These are phyloP conservation scores for Rhimphoctona megacephalus DNA, from an alignment of 2,888 invertebrate species.

Conservation along the genomic window DNA sequence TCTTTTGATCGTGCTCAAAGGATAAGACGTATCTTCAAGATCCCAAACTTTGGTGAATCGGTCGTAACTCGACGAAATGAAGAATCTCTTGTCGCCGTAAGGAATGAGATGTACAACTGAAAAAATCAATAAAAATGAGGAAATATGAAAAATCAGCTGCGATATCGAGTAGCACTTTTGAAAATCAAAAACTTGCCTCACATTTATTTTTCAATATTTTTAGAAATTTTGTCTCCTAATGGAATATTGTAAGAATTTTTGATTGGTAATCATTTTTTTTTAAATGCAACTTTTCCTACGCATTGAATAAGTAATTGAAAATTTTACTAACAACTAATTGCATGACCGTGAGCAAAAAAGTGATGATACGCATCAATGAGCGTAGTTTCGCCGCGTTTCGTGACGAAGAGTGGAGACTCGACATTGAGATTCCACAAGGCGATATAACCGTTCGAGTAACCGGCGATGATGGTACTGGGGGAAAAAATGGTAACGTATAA, in stretches of 20 bases:
- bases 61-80: conserved; percentile 89
- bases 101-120: conserved; percentile 85
- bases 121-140: conserved; percentile 13
- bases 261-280: not conserved
- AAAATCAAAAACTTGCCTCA: not conserved
- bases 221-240: not conserved
- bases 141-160: not conserved
- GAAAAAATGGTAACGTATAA: conserved; percentile 9
- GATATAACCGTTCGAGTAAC: conserved; percentile 89
- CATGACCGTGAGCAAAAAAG: conserved; percentile 87
- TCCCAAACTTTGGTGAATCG: conserved; percentile 90
- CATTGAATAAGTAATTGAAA: not conserved
- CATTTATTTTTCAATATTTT: not conserved
- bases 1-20: conserved; percentile 82
- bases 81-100: conserved; percentile 87
- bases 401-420: conserved; percentile 86
- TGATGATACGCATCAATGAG: conserved; percentile 87
- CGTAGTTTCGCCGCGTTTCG: conserved; percentile 82
- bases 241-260: not conserved
- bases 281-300: not conserved
- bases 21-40: conserved; percentile 85
- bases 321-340: conserved; percentile 86
- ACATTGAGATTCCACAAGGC: conserved; percentile 88
- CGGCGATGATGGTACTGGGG: conserved; percentile 86
- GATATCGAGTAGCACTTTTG: not conserved